Conservation (phyloP, 2,797 vertebrate species). For the Chelidonichthys spinosus region DNA sequence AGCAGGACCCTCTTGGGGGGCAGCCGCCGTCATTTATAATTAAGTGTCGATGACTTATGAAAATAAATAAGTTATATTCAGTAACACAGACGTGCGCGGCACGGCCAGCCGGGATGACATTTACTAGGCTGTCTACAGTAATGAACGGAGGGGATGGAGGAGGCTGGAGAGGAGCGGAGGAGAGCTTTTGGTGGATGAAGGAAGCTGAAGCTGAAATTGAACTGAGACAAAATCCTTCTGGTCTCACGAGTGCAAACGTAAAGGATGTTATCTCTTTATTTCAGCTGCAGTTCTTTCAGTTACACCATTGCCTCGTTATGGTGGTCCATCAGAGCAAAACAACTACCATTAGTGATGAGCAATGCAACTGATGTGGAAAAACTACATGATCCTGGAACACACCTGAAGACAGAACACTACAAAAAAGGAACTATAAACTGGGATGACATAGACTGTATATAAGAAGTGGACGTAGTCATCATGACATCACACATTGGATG, state of each 20-base stretch:
- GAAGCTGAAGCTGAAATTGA: conserved; percentile 5
- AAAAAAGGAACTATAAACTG: too few species aligned
- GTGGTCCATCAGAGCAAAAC: conserved; percentile 14
- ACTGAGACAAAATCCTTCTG: not conserved
- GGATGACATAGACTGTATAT: too few species aligned
- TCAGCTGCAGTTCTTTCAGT: not conserved
- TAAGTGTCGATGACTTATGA: conserved; percentile 70
- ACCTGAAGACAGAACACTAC: not conserved
- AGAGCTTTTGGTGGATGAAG: conserved; percentile 9
- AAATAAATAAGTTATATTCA: conserved; percentile 80
- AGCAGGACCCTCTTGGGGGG: conserved; percentile 60
- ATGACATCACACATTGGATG: too few species aligned
- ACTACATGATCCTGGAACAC: not conserved
- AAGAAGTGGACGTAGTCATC: too few species aligned
- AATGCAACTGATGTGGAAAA: not conserved
- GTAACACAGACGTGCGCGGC: conserved; percentile 58
- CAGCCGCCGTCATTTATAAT: conserved; percentile 78
- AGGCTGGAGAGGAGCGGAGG: conserved; percentile 2
- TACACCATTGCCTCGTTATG: conserved; percentile 29
- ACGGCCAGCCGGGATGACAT: conserved; percentile 70
- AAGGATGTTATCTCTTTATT: not conserved
- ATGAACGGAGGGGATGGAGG: conserved; percentile 51
- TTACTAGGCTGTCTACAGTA: conserved; percentile 68
- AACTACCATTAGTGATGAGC: not conserved
- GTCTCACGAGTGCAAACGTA: conserved; percentile 1